These are phyloP conservation scores for Isurus oxyrinchus DNA, from an alignment of 2,113 vertebrate genomes.

Conservation along the genomic window DNA sequence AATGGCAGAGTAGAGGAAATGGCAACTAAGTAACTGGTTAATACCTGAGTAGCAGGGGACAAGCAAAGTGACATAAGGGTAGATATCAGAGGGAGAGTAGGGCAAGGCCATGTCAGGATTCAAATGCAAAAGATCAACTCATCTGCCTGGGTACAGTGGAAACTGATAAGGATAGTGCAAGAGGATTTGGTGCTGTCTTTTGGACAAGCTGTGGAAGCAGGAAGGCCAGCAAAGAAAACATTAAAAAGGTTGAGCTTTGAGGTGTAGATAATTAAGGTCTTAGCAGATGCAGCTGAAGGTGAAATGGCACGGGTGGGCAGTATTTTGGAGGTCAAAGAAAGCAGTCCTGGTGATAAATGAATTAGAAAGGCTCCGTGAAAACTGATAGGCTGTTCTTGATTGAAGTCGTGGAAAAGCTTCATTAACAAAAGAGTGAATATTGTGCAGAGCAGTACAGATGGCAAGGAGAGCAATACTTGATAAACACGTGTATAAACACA, in stretches of 20 bases:
- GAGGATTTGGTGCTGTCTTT: neutral
- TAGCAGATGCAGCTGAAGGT: neutral
- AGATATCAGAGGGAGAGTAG: neutral
- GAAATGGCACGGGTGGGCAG: neutral
- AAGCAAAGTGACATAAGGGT: neutral
- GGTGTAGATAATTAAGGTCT: neutral
- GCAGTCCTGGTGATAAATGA: neutral
- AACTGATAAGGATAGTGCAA: neutral
- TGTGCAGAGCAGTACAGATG: neutral
- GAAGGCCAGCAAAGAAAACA: neutral
- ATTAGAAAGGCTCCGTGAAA: neutral
- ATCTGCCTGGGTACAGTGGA: neutral
- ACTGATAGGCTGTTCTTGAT: neutral
- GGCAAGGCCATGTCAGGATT: neutral
- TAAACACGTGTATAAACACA: neutral
- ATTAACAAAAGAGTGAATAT: neutral
- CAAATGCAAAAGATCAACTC: neutral
- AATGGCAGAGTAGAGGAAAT: neutral
- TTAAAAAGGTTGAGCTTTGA: neutral
- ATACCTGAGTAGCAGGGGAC: neutral
- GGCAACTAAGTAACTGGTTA: neutral
- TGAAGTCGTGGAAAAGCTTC: neutral
- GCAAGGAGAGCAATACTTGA: neutral
- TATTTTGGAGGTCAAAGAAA: neutral
- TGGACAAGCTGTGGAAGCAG: neutral